Evolutionary conservation across 2,888 invertebrate genomes (phyloP).

Genomic region (Pristionchus maxplancki): DNA sequence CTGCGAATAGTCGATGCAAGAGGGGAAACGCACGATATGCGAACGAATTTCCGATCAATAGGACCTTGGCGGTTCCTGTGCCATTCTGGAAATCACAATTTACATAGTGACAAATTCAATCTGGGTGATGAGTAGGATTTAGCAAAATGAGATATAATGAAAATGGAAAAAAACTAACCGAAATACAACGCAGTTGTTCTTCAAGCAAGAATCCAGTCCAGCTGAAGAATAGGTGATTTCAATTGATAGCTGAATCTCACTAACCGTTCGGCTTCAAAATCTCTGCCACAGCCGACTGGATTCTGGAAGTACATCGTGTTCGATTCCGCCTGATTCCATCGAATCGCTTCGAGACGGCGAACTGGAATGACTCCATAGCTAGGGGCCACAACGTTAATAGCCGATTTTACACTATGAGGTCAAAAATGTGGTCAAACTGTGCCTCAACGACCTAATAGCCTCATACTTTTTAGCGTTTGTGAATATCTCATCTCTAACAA

Average conservation of each 20-base stretch:
- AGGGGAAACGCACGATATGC: conserved; percentile 36
- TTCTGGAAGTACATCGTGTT: neutral
- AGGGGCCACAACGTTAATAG: no score
- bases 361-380: no score
- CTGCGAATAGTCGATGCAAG: conserved; percentile 1
- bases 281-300: neutral
- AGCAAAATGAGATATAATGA: no score
- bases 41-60: conserved; percentile 41
- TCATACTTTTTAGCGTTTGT: no score
- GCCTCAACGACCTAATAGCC: no score
- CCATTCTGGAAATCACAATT: conserved; percentile 24
- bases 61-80: conserved; percentile 44
- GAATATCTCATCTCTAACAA: no score
- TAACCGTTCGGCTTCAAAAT: neutral
- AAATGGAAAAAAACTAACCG: neutral
- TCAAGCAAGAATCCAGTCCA: neutral
- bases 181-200: neutral
- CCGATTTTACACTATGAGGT: no score
- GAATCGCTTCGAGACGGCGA: neutral
- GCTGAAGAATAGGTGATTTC: neutral
- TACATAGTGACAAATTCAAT: no score
- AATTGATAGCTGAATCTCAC: neutral
- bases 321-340: conserved; percentile 9
- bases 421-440: no score
- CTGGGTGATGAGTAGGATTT: no score